Base-by-base conservation (phyloP, 1,140 invertebrate species). In the Helicoverpa armigera region DNA sequence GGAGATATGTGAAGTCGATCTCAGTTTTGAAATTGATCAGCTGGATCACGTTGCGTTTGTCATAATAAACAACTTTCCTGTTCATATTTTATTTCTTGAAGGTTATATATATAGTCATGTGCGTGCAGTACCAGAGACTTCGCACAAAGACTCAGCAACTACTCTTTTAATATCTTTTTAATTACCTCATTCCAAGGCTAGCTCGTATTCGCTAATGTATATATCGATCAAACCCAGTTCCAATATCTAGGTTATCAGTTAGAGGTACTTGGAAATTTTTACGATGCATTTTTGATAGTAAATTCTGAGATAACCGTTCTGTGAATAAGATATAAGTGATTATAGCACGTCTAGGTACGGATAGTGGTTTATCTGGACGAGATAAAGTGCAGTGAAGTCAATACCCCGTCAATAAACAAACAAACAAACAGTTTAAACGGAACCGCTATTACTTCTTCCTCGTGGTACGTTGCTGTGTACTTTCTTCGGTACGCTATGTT, bases 341-440 rank as follows among this genome's bases (percentile, higher is more conserved):
- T 70, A 70, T 51, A 1, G 48, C 65, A 29, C 11, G 67, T 31
- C 50, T 50, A 16, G 67, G 29, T 70, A 29, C 7, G 29, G 50
- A 23, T 54, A 53, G 2, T 23, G 16, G 23, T 18, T n/a, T 53
- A 54, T 67, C 63, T 9, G 9, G 14, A 70, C 16, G 35, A 51
- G 48, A 70, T 54, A 70, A 54, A 70, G 48, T 70, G 67, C 50
- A 70, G 50, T 53, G n/a, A 43, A 70, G 67, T 70, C 67, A 70
- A 53, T 70, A 70, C 50, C 50, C 67, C 48, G 50, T 10, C 67
- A n/a, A 70, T 70, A 70, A 70, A 70, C 18, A 70, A 70, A n/a
- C n/a, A n/a, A n/a, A 70, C 67, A 53, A 7, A 50, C 11, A 70
- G 18, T 70, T 53, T 70, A 70, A 53, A 70, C 12, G 67, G 23